Evolutionary conservation across 2,113 vertebrate species (phyloP).

Genomic region (Aldabrachelys gigantea): DNA sequence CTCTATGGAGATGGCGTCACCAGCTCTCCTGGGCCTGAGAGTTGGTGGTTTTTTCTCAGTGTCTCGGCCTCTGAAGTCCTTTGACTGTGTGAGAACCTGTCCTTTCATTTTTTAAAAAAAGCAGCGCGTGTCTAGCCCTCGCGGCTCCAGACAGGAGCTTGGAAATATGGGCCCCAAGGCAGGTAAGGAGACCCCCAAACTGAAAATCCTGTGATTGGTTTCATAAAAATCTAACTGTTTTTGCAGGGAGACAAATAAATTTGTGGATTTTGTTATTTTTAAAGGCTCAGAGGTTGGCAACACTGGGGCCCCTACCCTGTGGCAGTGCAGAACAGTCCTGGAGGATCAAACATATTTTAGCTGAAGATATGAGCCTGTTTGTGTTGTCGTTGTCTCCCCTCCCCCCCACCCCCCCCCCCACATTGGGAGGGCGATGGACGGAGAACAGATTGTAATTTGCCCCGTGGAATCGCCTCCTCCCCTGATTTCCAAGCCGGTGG

Average conservation of each 20-base stretch:
- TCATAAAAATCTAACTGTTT: neutral
- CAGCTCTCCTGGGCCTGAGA: neutral
- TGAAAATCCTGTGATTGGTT: neutral
- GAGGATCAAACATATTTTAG: neutral
- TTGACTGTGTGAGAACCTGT: neutral
- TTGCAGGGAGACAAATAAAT: neutral
- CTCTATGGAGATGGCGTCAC: neutral
- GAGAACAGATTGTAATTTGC: neutral
- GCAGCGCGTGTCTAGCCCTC: fast-evolving
- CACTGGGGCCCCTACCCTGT: neutral
- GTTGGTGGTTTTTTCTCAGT: neutral
- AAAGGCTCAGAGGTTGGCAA: no score
- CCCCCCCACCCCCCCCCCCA: neutral
- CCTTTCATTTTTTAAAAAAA: neutral
- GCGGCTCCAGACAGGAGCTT: neutral
- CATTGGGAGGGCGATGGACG: no score
- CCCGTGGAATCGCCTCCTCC: neutral
- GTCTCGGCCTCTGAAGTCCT: neutral
- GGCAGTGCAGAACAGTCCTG: neutral
- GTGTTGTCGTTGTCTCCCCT: fast-evolving
- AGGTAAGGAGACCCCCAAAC: neutral
- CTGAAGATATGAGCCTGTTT: no score
- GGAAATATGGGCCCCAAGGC: neutral
- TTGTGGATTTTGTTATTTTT: neutral
- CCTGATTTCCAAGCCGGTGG: conserved; percentile 83